A percentile compares a stretch with the other conserved stretches of the same genome.
Evolutionary conservation across 2,797 vertebrate genomes (phyloP).

Genomic region (Sorex maritimensis): DNA sequence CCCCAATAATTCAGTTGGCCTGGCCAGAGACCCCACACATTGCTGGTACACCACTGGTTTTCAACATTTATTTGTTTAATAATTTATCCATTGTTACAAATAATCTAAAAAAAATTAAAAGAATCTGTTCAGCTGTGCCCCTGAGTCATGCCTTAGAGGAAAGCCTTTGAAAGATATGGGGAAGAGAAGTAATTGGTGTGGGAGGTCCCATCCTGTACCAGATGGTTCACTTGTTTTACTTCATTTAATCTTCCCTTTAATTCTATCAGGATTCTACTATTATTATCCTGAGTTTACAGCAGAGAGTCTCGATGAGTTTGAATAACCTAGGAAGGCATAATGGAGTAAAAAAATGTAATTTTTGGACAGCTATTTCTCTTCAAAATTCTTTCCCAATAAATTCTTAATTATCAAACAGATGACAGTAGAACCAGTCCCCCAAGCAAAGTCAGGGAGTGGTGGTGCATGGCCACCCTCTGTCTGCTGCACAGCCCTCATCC

Average conservation of each 20-base stretch:
- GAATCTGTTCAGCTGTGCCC: not conserved
- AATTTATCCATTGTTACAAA: not conserved
- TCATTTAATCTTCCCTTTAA: not conserved
- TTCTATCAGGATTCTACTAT: conserved; percentile 7
- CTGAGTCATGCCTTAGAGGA: not conserved
- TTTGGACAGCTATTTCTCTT: not conserved
- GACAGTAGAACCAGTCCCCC: not conserved
- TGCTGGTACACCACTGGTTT: not conserved
- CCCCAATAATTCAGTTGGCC: not conserved
- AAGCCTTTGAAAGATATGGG: not conserved
- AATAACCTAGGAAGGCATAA: conserved; percentile 15
- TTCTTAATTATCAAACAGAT: conserved; percentile 22
- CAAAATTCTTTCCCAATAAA: conserved; percentile 13
- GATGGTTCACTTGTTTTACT: not conserved
- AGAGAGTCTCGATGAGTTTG: conserved; percentile 13
- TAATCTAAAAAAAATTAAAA: conserved; percentile 41
- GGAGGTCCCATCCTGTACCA: not conserved
- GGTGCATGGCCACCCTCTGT: not conserved
- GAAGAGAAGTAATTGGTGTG: not conserved
- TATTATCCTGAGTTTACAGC: not conserved
- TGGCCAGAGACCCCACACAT: not conserved
- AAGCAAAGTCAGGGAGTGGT: not conserved
- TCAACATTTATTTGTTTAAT: not conserved
- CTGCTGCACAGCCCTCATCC: not conserved
- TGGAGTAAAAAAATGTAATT: not conserved